A percentile compares a stretch with the other conserved stretches of the same genome.
Evolutionary conservation across 30 jellyfish, hydroid and myxozoan species (phyloP).

Genomic region (Catostylus mosaicus): DNA sequence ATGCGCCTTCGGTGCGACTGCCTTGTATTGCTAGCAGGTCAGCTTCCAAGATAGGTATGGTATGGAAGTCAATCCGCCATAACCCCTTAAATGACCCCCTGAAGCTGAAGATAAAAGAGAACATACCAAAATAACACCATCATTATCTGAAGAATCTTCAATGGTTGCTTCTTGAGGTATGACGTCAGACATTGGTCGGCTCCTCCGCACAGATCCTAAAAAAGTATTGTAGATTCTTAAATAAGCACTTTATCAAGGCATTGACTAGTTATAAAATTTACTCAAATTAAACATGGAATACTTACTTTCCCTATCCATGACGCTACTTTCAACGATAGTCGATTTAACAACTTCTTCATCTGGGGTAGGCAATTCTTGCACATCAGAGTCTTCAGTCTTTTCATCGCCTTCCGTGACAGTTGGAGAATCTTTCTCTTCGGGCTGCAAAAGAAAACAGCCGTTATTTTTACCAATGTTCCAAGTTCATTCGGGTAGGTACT

Average conservation of each 20-base stretch:
- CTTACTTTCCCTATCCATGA: slow-evolving; percentile 24
- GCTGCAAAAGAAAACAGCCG: not conserved
- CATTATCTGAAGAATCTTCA: slow-evolving; percentile 31
- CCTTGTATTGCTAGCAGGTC: too few species aligned
- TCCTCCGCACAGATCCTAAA: slow-evolving; percentile 82
- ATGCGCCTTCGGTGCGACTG: too few species aligned
- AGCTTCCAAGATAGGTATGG: too few species aligned
- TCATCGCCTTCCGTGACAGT: not conserved
- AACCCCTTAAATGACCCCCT: too few species aligned
- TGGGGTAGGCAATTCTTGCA: slow-evolving; percentile 22
- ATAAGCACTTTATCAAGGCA: too few species aligned
- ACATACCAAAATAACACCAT: slow-evolving; percentile 17
- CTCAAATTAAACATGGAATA: too few species aligned
- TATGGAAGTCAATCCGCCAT: too few species aligned
- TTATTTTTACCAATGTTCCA: too few species aligned
- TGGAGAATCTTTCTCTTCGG: not conserved
- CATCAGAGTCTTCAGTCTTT: slow-evolving; percentile 11
- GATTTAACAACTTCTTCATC: slow-evolving; percentile 6
- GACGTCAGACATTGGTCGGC: slow-evolving; percentile 82
- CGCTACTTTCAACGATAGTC: slow-evolving; percentile 5
- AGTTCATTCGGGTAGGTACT: too few species aligned
- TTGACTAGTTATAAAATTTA: too few species aligned
- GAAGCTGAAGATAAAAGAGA: not conserved
- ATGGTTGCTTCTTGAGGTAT: slow-evolving; percentile 67
- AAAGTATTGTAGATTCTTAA: too few species aligned